Percentiles rank a stretch among this genome's conserved stretches.
These are phyloP conservation scores for Oryzias melastigma DNA, from an alignment of 2,113 vertebrate species.

Conservation along the genomic window DNA sequence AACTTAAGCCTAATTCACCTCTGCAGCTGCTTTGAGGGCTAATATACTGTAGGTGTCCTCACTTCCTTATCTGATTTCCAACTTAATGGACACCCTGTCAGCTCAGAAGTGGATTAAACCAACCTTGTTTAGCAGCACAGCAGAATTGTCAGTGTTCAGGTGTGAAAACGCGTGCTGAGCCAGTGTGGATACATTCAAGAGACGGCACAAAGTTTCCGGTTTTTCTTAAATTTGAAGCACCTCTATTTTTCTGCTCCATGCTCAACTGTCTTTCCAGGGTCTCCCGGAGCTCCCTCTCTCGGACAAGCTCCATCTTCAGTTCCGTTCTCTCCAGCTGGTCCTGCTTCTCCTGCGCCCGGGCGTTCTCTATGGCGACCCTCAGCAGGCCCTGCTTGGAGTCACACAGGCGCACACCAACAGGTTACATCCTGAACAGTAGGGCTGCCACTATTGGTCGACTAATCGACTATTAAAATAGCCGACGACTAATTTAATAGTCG, in stretches of 20 bases:
- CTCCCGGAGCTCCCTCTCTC: constrained; percentile 95
- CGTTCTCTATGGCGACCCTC: constrained; percentile 98
- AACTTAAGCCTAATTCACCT: constrained; percentile 52
- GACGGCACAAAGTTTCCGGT: constrained; percentile 1
- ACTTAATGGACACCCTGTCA: constrained; percentile 42
- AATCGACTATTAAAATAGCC: too few species aligned
- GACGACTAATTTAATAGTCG: too few species aligned
- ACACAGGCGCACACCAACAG: constrained; percentile 63
- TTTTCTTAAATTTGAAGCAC: constrained; percentile 56
- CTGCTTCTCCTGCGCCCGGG: constrained; percentile 97
- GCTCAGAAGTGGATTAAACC: constrained; percentile 39
- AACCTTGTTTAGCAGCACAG: constrained; percentile 19
- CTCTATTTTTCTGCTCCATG: constrained; percentile 98
- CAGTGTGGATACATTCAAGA: constrained; percentile 11
- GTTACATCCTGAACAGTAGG: constrained; percentile 48
- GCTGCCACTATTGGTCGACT: too few species aligned
- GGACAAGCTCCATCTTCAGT: constrained; percentile 97
- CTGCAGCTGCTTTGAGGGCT: constrained; percentile 45
- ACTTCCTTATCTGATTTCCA: constrained; percentile 54
- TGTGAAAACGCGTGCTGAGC: constrained; percentile 20
- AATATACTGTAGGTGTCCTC: constrained; percentile 54
- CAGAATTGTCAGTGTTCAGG: constrained; percentile 23
- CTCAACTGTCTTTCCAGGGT: constrained; percentile 95
- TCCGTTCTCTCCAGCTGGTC: constrained; percentile 98
- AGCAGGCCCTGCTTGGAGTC: constrained; percentile 89